Percentiles rank a stretch among this genome's conserved stretches.
Evolutionary conservation across 2,113 vertebrate species (phyloP).

Genomic region (Smithornis capensis): DNA sequence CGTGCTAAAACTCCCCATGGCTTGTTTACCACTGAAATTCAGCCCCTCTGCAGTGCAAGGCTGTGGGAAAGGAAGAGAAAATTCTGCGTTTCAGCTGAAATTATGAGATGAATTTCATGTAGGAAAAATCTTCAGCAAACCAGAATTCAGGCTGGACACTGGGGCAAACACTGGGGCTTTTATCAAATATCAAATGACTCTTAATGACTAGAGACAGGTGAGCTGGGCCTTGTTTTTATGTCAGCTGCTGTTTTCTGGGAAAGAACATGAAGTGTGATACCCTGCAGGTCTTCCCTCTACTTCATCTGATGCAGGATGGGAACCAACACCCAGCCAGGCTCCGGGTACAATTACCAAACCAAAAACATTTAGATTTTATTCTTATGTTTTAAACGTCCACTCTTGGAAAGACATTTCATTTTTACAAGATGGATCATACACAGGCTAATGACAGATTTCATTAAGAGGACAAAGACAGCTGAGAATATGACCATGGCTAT

Average conservation of each 20-base stretch:
- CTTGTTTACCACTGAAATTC: not conserved
- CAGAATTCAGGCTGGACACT: not conserved
- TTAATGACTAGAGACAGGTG: not conserved
- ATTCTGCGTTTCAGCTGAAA: not conserved
- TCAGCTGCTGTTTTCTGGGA: not conserved
- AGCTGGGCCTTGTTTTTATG: not conserved
- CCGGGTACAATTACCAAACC: not conserved
- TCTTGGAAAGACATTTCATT: not conserved
- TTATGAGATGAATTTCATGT: not conserved
- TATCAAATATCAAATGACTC: not conserved
- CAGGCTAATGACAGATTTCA: not conserved
- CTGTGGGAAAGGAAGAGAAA: not conserved
- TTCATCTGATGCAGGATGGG: fast-evolving
- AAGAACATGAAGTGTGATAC: fast-evolving
- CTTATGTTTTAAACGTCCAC: not conserved
- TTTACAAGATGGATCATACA: not conserved
- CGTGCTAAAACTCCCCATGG: fast-evolving
- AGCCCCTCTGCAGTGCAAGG: not conserved
- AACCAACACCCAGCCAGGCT: not conserved
- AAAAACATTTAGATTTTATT: not conserved
- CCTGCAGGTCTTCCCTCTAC: not conserved
- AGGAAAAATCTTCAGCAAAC: not conserved
- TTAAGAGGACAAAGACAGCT: not conserved
- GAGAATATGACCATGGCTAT: not conserved
- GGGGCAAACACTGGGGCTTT: not conserved